These are phyloP conservation scores for Oxyura jamaicensis DNA, from an alignment of 2,113 vertebrate species.

Conservation along the genomic window DNA sequence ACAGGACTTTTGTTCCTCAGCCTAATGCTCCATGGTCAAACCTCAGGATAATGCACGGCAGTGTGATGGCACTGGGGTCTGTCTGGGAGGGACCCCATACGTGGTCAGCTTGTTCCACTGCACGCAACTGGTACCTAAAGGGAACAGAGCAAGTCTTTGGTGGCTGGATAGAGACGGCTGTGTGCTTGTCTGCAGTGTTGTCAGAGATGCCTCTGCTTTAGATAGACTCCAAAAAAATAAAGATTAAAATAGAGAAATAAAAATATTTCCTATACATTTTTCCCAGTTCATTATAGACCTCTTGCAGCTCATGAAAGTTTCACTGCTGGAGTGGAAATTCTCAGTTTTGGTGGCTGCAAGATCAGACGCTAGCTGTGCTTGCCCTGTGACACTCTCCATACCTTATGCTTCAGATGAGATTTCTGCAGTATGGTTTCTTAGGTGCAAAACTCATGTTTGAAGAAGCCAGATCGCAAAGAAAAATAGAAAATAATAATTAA, in stretches of 20 bases:
- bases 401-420: not conserved
- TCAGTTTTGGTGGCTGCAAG: not conserved
- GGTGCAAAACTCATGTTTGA: not conserved
- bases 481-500: not conserved
- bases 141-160: not conserved
- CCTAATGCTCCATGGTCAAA: not conserved
- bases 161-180: not conserved
- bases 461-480: not conserved
- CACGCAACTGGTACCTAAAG: not conserved
- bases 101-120: not conserved
- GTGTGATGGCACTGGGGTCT: not conserved
- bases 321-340: not conserved
- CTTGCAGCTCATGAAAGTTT: not conserved
- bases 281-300: not conserved
- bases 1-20: not conserved
- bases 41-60: not conserved
- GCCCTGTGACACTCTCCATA: not conserved
- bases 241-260: not conserved
- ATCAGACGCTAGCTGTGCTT: not conserved
- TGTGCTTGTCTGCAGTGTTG: not conserved
- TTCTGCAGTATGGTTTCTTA: not conserved
- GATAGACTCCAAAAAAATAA: not conserved
- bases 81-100: not conserved
- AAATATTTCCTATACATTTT: not conserved
- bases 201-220: not conserved